These are phyloP conservation scores for Calephelis perditalis DNA, from an alignment of 2,888 invertebrate species.

Conservation along the genomic window DNA sequence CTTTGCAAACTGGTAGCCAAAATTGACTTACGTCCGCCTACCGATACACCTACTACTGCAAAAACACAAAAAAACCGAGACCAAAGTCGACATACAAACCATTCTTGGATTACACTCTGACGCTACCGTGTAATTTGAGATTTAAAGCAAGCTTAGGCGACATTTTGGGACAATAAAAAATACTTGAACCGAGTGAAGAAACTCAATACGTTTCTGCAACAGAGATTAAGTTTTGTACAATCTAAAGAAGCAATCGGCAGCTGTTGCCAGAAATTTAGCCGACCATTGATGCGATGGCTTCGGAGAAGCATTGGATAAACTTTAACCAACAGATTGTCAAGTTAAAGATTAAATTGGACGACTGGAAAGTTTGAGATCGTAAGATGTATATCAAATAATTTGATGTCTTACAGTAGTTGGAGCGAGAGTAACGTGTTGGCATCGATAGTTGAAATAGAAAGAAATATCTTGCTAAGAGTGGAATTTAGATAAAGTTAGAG, in stretches of 20 bases:
- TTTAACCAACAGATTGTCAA: slow-evolving; percentile 38
- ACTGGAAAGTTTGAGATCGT: slow-evolving; percentile 16
- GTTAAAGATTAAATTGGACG: slow-evolving; percentile 31
- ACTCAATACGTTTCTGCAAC: slow-evolving; percentile 67
- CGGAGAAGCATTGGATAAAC: slow-evolving; percentile 42
- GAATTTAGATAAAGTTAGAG: no score
- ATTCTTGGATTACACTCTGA: slow-evolving; percentile 55
- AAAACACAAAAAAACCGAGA: slow-evolving; percentile 39
- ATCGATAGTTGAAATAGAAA: background rate
- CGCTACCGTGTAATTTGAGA: slow-evolving; percentile 72
- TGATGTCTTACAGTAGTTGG: slow-evolving; percentile 25
- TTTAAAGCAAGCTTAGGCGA: slow-evolving; percentile 61
- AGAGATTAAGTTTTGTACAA: slow-evolving; percentile 73
- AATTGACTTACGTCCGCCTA: slow-evolving; percentile 58
- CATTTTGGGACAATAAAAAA: slow-evolving; percentile 63
- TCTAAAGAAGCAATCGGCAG: slow-evolving; percentile 63
- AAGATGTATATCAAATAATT: slow-evolving; percentile 10
- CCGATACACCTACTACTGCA: slow-evolving; percentile 41
- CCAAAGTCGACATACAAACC: slow-evolving; percentile 8
- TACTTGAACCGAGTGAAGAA: slow-evolving; percentile 66
- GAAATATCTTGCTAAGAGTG: background rate
- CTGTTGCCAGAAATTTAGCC: slow-evolving; percentile 62
- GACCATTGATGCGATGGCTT: slow-evolving; percentile 54
- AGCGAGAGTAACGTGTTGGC: slow-evolving; percentile 4
- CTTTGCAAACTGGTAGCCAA: slow-evolving; percentile 22